Conservation (phyloP, 2,797 vertebrate genomes). For the Prionace glauca region DNA sequence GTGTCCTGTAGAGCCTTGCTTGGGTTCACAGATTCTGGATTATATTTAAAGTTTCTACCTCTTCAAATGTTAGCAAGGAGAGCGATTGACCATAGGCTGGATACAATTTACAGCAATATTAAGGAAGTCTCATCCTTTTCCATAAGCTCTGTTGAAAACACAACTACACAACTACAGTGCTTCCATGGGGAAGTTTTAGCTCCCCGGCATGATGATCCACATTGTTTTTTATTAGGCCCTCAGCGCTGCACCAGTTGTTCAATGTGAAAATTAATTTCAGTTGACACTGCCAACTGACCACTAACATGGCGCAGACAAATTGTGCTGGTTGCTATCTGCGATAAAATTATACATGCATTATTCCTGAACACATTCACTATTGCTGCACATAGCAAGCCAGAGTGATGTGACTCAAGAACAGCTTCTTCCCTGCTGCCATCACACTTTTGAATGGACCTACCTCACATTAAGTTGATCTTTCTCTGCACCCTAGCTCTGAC, state of each 20-base stretch:
- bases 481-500: no score
- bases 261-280: neutral
- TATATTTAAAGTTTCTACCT: neutral
- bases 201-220: neutral
- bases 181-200: neutral
- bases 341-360: neutral
- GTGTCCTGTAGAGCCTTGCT: neutral
- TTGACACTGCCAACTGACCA: neutral
- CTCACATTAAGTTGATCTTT: no score
- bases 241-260: neutral
- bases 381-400: neutral
- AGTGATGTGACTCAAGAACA: no score
- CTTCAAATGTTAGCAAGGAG: neutral
- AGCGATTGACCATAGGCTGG: neutral
- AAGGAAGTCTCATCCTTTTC: neutral
- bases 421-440: neutral
- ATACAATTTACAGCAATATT: neutral
- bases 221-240: neutral
- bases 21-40: neutral
- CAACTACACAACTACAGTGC: neutral
- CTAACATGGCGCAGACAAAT: neutral
- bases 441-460: no score
- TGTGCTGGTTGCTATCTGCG: neutral
- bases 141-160: neutral
- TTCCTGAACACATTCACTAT: neutral